Evolutionary conservation across 1,140 invertebrate genomes (phyloP), one percentile per base, ranked within the genome.

Genomic region (Penaeus vannamei): DNA sequence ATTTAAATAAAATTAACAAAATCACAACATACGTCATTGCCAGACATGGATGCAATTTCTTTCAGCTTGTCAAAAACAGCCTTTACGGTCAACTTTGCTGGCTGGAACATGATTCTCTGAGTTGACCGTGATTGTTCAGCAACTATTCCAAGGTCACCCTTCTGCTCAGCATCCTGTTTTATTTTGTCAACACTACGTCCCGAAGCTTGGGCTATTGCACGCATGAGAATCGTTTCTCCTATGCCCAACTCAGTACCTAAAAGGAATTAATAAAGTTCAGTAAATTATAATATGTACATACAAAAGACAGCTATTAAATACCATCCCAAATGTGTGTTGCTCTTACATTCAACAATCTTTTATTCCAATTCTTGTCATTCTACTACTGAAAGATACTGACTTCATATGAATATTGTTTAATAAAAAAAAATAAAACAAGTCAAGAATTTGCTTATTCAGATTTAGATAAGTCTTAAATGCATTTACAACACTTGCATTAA

Each of bases 151-250:
- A 99, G 93, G 94, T 99, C 98, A 10, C 98, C 98, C 91, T 95
- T 95, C 91, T 94, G 93, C 88, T 96, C 95, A 7, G 95, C 95
- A 91, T 99, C 97, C 1, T 94, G 93, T 93, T 98, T 98, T 66
- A 99, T 96, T 93, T 98, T 97, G 5, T 96, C 95, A 72, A 98
- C 91, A 79, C 96, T 96, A 92, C 98, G 94, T 14, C 98, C 98
- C 69, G 98, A 99, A 76, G 97, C 96, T 93, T 98, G 96, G 36
- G 97, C 97, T 80, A 99, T 96, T 0, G 98, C 97, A 94, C 99
- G 99, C 95, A 98, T 98, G 14, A 99, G 93, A 84, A 97, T 96
- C 0, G 95, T 97, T 92, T 99, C 98, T 8, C 99, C 99, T 80
- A 99, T 95, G 19, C 99, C 98, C 29, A 98, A 93, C 93, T 98